Evolutionary conservation across 2,888 invertebrate species (phyloP), one percentile per base, ranked within the genome.

Genomic region (Lepidocyrtinus sp.): DNA sequence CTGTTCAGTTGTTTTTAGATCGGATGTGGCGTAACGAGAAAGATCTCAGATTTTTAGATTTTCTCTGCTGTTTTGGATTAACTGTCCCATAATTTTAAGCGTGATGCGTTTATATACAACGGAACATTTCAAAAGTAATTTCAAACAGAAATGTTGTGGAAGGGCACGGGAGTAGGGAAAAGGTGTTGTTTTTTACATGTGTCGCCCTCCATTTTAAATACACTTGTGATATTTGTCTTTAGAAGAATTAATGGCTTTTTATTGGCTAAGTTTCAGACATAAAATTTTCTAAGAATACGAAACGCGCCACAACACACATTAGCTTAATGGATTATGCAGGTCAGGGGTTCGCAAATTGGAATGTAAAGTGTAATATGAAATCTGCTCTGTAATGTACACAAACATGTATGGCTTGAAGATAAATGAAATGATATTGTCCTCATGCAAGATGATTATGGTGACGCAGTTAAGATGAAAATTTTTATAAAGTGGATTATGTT

Each of bases 331-430:
- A 50, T 12, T 5, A 50, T 50, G 50, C 50, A 50, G 50, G 50
- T 50, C 50, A 50, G 50, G 50, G 15, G 50, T 50, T 50, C 2
- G 50, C n/a, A 50, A 50, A 36, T 7, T 36, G 36, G 36, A 12
- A 36, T 50, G 50, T 50, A 17, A 50, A 50, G 50, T 50, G 50
- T 50, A 50, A 50, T n/a, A 50, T n/a, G n/a, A n/a, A n/a, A n/a
- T n/a, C n/a, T n/a, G n/a, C n/a, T n/a, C n/a, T n/a, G n/a, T n/a
- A n/a, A n/a, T n/a, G n/a, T n/a, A 50, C 17, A 12, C n/a, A 50
- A 17, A 1, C 50, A 50, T 50, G 12, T n/a, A 12, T 50, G 2
- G n/a, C 36, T 36, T 36, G 36, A 36, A n/a, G n/a, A n/a, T n/a
- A n/a, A 50, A 50, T n/a, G 36, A 5, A 36, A 12, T 12, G 36